Conservation (phyloP, 2,797 vertebrate species). For the Xiphophorus birchmanni region DNA sequence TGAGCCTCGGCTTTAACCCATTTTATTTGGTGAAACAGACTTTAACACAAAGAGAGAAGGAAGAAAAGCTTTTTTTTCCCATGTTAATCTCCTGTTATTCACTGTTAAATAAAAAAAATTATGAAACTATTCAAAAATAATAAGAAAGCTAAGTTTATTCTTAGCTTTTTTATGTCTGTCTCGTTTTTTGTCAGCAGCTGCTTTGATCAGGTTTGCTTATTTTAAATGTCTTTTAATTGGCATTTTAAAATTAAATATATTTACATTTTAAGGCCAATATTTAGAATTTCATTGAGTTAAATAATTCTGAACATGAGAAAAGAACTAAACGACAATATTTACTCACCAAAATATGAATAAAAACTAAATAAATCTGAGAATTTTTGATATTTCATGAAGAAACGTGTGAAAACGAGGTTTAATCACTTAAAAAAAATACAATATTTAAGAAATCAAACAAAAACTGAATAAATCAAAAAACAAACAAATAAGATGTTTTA, state of each 20-base stretch:
- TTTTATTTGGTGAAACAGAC: background rate
- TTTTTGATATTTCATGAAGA: background rate
- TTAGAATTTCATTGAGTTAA: background rate
- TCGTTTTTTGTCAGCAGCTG: background rate
- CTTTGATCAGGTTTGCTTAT: background rate
- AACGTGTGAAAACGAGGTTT: background rate
- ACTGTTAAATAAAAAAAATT: background rate
- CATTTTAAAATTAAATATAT: background rate
- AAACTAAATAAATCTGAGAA: background rate
- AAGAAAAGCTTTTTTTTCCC: background rate
- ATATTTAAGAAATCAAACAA: background rate
- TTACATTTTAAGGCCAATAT: background rate
- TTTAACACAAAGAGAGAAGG: background rate
- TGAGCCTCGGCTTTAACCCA: background rate
- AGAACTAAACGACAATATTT: background rate
- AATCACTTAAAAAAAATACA: background rate
- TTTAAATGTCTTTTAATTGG: background rate
- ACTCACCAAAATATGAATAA: background rate
- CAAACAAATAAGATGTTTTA: background rate
- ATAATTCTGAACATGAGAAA: background rate
- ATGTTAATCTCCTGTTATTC: background rate
- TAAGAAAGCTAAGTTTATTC: background rate
- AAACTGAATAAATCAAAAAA: background rate
- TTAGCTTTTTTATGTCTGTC: background rate
- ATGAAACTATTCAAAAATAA: background rate